These are phyloP conservation scores for Rhamphomyia laevipes DNA, from an alignment of 2,888 invertebrate species.

Conservation along the genomic window DNA sequence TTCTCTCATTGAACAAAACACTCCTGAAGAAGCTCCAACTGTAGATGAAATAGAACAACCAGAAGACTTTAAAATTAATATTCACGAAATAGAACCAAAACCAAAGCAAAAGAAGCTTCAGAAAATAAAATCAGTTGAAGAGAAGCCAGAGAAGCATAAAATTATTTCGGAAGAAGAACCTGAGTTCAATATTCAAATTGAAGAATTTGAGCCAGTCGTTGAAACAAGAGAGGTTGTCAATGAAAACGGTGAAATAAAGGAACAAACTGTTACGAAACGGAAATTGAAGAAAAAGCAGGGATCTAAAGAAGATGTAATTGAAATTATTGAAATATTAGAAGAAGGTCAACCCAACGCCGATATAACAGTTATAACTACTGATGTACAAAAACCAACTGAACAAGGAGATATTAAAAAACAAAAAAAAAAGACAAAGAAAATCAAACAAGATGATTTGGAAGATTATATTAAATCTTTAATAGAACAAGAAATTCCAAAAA, in stretches of 20 bases:
- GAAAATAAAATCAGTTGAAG: neutral
- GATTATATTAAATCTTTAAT: constrained; percentile 34
- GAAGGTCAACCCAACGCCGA: constrained; percentile 36
- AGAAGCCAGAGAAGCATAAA: neutral
- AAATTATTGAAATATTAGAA: constrained; percentile 35
- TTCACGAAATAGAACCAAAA: neutral
- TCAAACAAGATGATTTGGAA: constrained; percentile 31
- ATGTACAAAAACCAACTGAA: constrained; percentile 17
- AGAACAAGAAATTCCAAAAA: constrained; percentile 35
- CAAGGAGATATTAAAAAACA: constrained; percentile 24
- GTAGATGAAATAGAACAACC: constrained; percentile 20
- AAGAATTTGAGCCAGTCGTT: constrained; percentile 31
- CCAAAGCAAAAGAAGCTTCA: neutral
- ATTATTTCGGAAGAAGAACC: neutral
- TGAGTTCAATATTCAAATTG: constrained; percentile 20
- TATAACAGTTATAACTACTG: constrained; percentile 35
- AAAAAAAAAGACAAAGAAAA: constrained; percentile 31
- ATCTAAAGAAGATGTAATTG: constrained; percentile 35
- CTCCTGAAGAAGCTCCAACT: constrained; percentile 14
- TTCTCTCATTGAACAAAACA: constrained; percentile 25
- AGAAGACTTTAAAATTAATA: constrained; percentile 9
- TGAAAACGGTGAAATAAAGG: constrained; percentile 25
- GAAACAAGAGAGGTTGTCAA: constrained; percentile 32
- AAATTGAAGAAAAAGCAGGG: constrained; percentile 36
- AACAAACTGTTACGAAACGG: constrained; percentile 28